Conservation (phyloP, 1,140 invertebrate species). For the Drosophila nebulosa region DNA sequence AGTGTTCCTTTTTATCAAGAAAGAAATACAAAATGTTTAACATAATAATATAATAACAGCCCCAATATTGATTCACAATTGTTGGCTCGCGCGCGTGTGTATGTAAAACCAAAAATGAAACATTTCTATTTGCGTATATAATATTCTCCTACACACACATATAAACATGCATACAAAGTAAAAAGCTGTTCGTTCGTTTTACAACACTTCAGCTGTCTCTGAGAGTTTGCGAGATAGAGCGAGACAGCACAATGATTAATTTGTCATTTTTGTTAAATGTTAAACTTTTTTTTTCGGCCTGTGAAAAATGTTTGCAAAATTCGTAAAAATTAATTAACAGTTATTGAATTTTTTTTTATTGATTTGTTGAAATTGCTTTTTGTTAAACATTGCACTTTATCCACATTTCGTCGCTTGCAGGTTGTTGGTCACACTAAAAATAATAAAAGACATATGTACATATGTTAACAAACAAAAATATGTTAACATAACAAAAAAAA, state of each 20-base stretch:
- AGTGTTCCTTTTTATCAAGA: not conserved
- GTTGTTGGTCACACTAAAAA: constrained; percentile 6
- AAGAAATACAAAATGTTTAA: not conserved
- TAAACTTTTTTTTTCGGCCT: not conserved
- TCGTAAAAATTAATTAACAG: not conserved
- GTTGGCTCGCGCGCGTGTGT: not conserved
- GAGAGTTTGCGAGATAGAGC: not conserved
- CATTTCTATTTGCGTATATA: not conserved
- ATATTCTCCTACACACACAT: not conserved
- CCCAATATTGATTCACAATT: not conserved
- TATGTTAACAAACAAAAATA: constrained; percentile 17
- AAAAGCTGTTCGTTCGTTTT: constrained; percentile 1
- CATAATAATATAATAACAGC: not conserved
- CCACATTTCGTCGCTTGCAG: constrained; percentile 2
- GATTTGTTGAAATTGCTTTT: not conserved
- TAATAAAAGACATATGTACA: constrained; percentile 4
- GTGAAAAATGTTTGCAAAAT: not conserved
- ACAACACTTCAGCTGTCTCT: not conserved
- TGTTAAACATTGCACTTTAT: constrained; percentile 1
- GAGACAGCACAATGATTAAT: not conserved
- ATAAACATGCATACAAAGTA: not conserved
- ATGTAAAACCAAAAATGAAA: not conserved
- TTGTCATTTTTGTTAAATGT: not conserved
- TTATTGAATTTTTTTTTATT: not conserved
- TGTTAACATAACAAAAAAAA: constrained; percentile 6